Base-by-base conservation (phyloP, 2,888 invertebrate genomes). In the Eurytoma adleriae region DNA sequence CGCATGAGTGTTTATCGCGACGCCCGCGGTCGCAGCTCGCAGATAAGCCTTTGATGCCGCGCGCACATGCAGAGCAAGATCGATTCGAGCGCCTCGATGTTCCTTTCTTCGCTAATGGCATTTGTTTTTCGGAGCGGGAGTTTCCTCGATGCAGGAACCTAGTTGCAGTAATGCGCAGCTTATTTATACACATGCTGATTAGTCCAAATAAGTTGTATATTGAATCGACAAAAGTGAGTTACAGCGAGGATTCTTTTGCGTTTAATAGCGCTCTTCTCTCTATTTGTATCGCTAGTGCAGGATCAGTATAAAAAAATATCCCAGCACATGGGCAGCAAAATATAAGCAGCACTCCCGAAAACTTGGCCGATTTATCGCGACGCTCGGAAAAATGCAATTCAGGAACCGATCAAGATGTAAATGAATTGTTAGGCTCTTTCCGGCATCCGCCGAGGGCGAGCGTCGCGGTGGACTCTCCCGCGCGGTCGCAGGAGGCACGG, bases 401-500 rank as follows among this genome's bases (percentile, higher is more conserved):
- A 74, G 67, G 56, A 80, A 73, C 77, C 74, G 81, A 78, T 73
- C 66, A 71, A 81, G 73, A 81, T 81, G 81, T 78, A 78, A 81
- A 78, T 81, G 78, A 78, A 75, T 78, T 62, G 57, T 78, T 70
- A 78, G 54, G 69, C 24, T 50, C 64, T 69, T 80, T 80, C 80
- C 80, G 80, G 73, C 77, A 69, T 56, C 74, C 78, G 79, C 59
- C 13, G 48, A 52, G 71, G 67, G 79, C 64, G 68, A 79, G 40
- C 61, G 56, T 40, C 14, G 78, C n/a, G n/a, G 16, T 50, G 40
- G 20, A 10, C 52, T 20, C 40, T 59, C 54, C n/a, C 24, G 40
- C 52, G 73, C 73, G 73, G 69, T 73, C 79, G 69, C 56, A 72
- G 52, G 67, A 52, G 52, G 24, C 52, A 54, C 52, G n/a, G n/a